Percentiles rank a stretch among this genome's conserved stretches.
phyloP scores from a whole-genome alignment of 2,797 vertebrate species.

The Pangasius macronema region DNA sequence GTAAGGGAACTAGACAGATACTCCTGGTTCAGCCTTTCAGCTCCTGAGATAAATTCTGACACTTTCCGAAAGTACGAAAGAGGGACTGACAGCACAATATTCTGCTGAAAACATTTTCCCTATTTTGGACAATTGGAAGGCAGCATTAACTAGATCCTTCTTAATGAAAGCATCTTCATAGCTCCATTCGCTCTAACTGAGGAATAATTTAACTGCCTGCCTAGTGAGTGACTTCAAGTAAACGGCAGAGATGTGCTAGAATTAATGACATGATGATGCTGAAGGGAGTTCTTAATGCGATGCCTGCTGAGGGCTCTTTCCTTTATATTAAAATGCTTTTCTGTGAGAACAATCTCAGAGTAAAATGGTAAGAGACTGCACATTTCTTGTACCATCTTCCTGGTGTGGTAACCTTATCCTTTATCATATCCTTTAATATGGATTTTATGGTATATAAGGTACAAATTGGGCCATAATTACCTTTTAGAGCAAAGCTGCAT shows the following conservation, averaged over 20 bases:
- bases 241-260: background rate
- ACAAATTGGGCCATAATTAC: background rate
- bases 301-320: background rate
- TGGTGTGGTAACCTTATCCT: background rate
- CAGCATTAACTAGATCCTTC: background rate
- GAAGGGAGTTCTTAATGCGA: background rate
- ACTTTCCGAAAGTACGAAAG: background rate
- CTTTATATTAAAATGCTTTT: background rate
- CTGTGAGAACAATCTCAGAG: background rate
- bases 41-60: background rate
- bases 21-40: background rate
- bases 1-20: background rate
- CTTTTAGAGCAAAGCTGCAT: background rate
- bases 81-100: background rate
- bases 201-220: background rate
- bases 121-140: background rate
- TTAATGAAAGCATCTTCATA: background rate
- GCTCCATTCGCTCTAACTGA: background rate
- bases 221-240: background rate
- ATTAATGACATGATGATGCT: background rate
- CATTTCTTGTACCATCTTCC: background rate
- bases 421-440: background rate
- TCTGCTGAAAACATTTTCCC: no score
- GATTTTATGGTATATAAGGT: background rate
- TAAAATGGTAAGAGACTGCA: background rate